phyloP scores from a whole-genome alignment of 1,140 invertebrate genomes.

The Drosophila lacertosa region DNA sequence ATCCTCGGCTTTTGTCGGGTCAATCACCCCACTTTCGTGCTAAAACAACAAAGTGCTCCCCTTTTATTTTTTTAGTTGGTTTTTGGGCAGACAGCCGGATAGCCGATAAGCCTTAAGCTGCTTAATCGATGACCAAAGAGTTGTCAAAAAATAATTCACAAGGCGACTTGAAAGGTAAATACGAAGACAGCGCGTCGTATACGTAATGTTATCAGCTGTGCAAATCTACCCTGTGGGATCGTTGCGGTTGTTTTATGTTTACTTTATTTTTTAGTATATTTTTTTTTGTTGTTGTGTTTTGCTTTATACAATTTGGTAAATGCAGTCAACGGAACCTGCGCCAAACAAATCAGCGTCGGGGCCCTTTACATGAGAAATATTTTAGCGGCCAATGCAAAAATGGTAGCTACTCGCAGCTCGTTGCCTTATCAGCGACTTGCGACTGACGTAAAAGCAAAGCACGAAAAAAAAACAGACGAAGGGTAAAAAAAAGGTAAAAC shows the following conservation, averaged over 20 bases:
- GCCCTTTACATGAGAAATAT: constrained; percentile 78
- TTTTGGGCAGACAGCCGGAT: constrained; percentile 44
- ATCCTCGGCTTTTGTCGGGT: constrained; percentile 34
- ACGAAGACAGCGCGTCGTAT: constrained; percentile 72
- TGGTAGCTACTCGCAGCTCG: constrained; percentile 71
- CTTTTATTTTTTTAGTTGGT: no score
- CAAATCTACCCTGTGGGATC: constrained; percentile 70
- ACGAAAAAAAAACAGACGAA: constrained; percentile 19
- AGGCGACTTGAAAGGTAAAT: constrained; percentile 64
- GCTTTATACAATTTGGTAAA: background rate
- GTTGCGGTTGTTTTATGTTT: background rate
- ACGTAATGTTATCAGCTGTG: constrained; percentile 71
- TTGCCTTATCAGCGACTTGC: constrained; percentile 73
- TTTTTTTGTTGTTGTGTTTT: background rate
- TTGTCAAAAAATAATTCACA: constrained; percentile 82
- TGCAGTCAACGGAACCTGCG: constrained; percentile 25
- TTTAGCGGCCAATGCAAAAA: constrained; percentile 79
- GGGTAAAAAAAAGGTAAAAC: constrained; percentile 41
- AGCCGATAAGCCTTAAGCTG: constrained; percentile 77
- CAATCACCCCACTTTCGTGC: constrained; percentile 47
- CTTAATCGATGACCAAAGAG: constrained; percentile 80
- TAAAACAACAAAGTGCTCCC: constrained; percentile 30
- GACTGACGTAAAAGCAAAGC: constrained; percentile 57
- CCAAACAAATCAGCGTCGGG: constrained; percentile 58
- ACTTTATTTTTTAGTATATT: background rate